Base-by-base conservation (phyloP, 2,113 vertebrate genomes). In the Antechinus flavipes region DNA sequence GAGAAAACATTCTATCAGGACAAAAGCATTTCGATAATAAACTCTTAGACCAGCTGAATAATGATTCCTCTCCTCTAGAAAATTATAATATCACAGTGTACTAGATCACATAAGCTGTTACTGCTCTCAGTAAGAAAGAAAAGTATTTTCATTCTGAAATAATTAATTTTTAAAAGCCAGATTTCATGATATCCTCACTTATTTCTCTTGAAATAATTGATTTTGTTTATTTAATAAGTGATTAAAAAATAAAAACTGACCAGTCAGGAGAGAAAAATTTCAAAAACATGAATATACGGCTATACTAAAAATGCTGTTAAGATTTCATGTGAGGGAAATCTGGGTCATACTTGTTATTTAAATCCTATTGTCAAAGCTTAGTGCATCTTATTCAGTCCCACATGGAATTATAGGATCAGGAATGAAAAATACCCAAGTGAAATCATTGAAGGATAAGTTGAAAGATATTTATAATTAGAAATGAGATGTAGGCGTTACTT, bases 381-480 rank as follows among this genome's bases (percentile, higher is more conserved):
- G 91, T 58, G 76, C n/a, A 56, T 49, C 49, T 90, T 30, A 76
- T 22, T 91, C 56, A 53, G n/a, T 94, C 91, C 50, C 30, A 90
- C 61, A 54, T 9, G 30, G 68, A 91, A 94, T 96, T 42, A 91
- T 8, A 94, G 0, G 84, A n/a, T 92, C 53, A 24, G 7, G n/a
- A 97, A 55, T 35, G 92, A 93, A 97, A 95, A 91, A 95, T 96
- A 93, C 24, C 0, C 56, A 76, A 6, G 35, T 30, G 56, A 96
- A 95, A 54, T 76, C 91, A 24, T n/a, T 96, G 53, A 93, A 49
- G 14, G 76, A 54, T 76, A 24, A 96, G 91, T 53, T 26, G 30
- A 91, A 96, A 92, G 3, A 56, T 42, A 91, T 54, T 96, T 91
- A 56, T 46, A 93, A 94, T 93, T 94, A 93, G 91, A 93, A 96